Percentiles rank a stretch among this genome's conserved stretches.
phyloP scores from a whole-genome alignment of 2,888 invertebrate species.

The Callimorpha dominula region DNA sequence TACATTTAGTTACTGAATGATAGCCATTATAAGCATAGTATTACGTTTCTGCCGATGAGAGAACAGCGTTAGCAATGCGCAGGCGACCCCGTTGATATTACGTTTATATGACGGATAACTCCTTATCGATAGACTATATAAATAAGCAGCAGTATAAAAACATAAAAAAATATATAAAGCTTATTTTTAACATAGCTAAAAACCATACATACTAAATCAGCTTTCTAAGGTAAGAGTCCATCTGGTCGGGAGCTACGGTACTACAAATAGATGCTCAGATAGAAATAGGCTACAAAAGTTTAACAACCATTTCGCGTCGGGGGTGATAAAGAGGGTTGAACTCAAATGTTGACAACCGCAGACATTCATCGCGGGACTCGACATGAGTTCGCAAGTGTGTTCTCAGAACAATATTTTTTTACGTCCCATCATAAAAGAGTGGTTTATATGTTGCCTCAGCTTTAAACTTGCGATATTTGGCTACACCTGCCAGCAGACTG shows the following conservation, averaged over 20 bases:
- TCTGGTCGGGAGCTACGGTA: background rate
- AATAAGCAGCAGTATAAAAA: no score
- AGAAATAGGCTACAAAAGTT: background rate
- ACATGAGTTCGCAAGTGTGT: conserved; percentile 17
- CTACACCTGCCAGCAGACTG: conserved; percentile 20
- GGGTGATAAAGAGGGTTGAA: background rate
- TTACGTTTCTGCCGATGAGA: no score
- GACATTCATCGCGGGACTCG: background rate
- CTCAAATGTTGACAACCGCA: conserved; percentile 17
- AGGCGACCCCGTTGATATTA: no score
- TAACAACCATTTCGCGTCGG: background rate
- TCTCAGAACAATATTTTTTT: conserved; percentile 27
- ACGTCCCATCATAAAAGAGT: conserved; percentile 18
- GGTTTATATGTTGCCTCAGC: conserved; percentile 22
- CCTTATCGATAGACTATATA: no score
- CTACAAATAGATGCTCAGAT: background rate
- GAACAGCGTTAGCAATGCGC: no score
- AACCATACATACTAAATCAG: background rate
- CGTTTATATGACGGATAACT: no score
- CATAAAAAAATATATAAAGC: background rate
- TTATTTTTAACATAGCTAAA: background rate
- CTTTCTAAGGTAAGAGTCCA: background rate
- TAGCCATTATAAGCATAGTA: no score
- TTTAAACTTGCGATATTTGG: conserved; percentile 25
- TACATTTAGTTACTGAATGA: no score